A percentile compares a stretch with the other conserved stretches of the same genome.
These are phyloP conservation scores for Gerris lacustris DNA, from an alignment of 2,888 invertebrate genomes.

Conservation along the genomic window DNA sequence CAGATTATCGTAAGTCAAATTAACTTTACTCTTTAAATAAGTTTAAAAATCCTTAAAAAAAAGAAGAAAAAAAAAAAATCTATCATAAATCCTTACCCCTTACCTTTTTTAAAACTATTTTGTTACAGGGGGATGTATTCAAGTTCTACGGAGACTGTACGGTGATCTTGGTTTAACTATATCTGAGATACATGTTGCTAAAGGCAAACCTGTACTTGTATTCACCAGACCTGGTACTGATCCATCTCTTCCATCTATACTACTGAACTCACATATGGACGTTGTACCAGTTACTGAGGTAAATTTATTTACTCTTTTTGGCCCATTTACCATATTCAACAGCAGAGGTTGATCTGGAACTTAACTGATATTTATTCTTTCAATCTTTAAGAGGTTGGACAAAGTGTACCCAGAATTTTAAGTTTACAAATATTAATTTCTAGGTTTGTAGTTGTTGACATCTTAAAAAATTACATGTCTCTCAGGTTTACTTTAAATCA, in stretches of 20 bases:
- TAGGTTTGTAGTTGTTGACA: too few species aligned
- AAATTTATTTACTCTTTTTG: constrained; percentile 33
- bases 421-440: too few species aligned
- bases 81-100: too few species aligned
- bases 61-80: too few species aligned
- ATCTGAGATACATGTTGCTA: constrained; percentile 47
- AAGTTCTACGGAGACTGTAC: constrained; percentile 64
- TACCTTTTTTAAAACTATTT: neutral
- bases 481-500: too few species aligned
- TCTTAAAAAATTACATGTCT: too few species aligned
- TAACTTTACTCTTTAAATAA: neutral
- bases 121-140: constrained; percentile 57
- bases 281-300: constrained; percentile 89
- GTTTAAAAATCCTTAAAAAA: neutral
- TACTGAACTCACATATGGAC: constrained; percentile 92
- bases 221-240: constrained; percentile 71
- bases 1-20: constrained; percentile 18
- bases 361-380: too few species aligned
- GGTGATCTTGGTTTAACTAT: constrained; percentile 52
- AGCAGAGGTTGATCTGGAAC: too few species aligned
- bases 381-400: too few species aligned
- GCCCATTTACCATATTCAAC: neutral
- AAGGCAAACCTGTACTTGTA: constrained; percentile 64
- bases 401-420: constrained; percentile 8
- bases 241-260: constrained; percentile 53